Percentiles rank a stretch among this genome's conserved stretches.
Conservation (phyloP, 2,113 vertebrate species). For the Catharus bicknelli region DNA sequence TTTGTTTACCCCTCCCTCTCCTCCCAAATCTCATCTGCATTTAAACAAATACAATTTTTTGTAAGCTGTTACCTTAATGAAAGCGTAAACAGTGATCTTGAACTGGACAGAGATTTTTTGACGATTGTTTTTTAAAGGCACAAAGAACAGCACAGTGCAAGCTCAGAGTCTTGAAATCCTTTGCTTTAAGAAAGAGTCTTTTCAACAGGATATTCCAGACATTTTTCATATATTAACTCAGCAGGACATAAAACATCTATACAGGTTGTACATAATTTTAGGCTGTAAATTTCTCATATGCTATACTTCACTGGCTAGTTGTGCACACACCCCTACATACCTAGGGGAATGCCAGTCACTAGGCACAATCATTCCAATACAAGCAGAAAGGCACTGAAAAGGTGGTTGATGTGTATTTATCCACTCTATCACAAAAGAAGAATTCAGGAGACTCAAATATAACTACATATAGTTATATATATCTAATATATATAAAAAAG, state of each 20-base stretch:
- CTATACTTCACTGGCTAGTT: background rate
- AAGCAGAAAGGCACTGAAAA: background rate
- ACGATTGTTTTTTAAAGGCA: background rate
- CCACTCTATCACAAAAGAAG: background rate
- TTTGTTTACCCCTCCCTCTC: fast-evolving
- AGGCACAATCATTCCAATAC: background rate
- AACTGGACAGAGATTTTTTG: background rate
- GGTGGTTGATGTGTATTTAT: background rate
- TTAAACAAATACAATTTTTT: background rate
- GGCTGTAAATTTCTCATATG: background rate
- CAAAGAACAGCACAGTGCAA: background rate
- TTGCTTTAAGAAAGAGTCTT: background rate
- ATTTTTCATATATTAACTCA: background rate
- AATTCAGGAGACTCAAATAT: background rate
- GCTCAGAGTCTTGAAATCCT: background rate
- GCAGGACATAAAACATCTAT: background rate
- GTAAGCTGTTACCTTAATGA: background rate
- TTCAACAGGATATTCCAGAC: background rate
- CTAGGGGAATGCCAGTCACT: background rate
- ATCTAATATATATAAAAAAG: background rate
- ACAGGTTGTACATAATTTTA: background rate
- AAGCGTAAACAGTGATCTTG: background rate
- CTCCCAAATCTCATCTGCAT: background rate
- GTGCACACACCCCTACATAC: background rate
- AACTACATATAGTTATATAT: background rate